Evolutionary conservation across 1,140 invertebrate species (phyloP).

Genomic region (Plodia interpunctella): DNA sequence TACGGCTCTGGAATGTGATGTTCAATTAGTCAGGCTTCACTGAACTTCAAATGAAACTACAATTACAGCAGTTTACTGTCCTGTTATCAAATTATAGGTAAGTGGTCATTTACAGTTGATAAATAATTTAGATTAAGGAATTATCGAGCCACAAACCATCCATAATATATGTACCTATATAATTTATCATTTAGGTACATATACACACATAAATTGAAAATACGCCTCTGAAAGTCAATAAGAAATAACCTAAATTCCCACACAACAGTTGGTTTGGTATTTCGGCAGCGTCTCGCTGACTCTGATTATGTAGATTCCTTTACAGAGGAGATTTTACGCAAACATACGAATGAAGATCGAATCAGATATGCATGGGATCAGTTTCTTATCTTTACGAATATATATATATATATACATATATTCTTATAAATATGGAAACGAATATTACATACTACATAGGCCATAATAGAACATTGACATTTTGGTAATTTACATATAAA

Average conservation of each 20-base stretch:
- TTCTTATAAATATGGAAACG: conserved; percentile 13
- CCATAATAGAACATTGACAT: conserved; percentile 25
- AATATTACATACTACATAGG: conserved; percentile 38
- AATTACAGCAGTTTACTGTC: too few species aligned
- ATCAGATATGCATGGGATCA: conserved; percentile 59
- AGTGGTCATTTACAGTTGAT: too few species aligned
- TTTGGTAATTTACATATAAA: conserved; percentile 12
- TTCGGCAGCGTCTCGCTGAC: conserved; percentile 46
- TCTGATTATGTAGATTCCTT: conserved; percentile 58
- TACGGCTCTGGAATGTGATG: too few species aligned
- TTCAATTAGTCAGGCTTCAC: too few species aligned
- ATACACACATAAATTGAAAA: background rate
- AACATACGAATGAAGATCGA: conserved; percentile 54
- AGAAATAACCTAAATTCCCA: conserved; percentile 18
- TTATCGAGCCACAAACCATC: too few species aligned
- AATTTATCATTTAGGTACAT: background rate
- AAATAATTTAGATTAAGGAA: too few species aligned
- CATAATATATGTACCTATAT: background rate
- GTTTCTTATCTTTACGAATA: conserved; percentile 44
- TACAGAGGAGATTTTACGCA: conserved; percentile 51
- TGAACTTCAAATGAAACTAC: too few species aligned
- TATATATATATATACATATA: conserved; percentile 21
- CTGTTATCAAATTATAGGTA: too few species aligned
- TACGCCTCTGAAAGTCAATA: background rate
- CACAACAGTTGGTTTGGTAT: conserved; percentile 41